phyloP scores from a whole-genome alignment of 2,113 vertebrate genomes.

The Eurypyga helias region DNA sequence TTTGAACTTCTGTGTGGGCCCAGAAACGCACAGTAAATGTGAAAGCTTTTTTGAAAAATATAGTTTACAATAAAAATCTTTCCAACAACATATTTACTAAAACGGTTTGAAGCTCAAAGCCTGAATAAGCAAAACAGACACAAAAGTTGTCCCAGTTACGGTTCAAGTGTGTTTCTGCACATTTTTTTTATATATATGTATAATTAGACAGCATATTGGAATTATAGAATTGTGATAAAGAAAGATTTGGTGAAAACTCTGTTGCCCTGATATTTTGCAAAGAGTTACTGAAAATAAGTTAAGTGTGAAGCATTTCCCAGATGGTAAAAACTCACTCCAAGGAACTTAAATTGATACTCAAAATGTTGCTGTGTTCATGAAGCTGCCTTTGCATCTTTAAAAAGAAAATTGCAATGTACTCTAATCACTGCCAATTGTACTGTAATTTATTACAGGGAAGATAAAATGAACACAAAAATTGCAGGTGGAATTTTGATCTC shows the following conservation, averaged over 20 bases:
- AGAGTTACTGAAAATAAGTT: constrained; percentile 58
- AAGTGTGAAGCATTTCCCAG: constrained; percentile 62
- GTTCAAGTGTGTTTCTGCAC: constrained; percentile 48
- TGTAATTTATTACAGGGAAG: constrained; percentile 32
- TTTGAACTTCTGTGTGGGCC: not conserved
- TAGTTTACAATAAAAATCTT: not conserved
- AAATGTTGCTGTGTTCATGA: constrained; percentile 64
- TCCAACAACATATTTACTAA: not conserved
- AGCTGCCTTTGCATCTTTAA: constrained; percentile 54
- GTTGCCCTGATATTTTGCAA: constrained; percentile 31
- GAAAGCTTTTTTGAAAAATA: not conserved
- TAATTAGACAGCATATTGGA: constrained; percentile 43
- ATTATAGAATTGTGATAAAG: constrained; percentile 41
- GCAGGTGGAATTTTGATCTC: constrained; percentile 44
- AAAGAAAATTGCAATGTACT: constrained; percentile 41
- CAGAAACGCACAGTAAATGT: not conserved
- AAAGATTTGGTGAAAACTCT: constrained; percentile 34
- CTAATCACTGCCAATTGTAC: constrained; percentile 48
- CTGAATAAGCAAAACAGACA: constrained; percentile 49
- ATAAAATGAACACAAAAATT: constrained; percentile 33
- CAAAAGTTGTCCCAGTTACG: not conserved
- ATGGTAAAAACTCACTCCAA: constrained; percentile 71
- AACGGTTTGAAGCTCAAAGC: not conserved
- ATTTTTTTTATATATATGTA: constrained; percentile 1
- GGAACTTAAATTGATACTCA: constrained; percentile 68